Evolutionary conservation across 2,113 vertebrate species (phyloP).

Genomic region (Oreocharis arfaki): DNA sequence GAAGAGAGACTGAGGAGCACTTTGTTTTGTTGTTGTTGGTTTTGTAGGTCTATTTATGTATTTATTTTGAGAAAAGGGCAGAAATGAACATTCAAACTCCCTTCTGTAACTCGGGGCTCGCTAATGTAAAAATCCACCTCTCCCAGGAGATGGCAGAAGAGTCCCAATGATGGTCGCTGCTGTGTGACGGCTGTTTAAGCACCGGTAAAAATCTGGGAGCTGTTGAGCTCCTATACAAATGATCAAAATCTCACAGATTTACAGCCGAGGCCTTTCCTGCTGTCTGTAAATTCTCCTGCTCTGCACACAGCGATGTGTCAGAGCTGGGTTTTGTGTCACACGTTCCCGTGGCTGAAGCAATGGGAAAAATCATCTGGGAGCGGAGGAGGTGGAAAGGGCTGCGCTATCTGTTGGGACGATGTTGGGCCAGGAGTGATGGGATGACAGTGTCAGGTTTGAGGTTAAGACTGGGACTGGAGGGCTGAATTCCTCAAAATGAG

Average conservation of each 20-base stretch:
- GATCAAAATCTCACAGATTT: not conserved
- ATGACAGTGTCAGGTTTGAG: not conserved
- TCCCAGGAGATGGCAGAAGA: constrained; percentile 47
- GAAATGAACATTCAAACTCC: not conserved
- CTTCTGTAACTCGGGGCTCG: not conserved
- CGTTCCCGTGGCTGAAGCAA: not conserved
- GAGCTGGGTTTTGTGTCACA: not conserved
- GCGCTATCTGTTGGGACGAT: not conserved
- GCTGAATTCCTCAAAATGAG: not conserved
- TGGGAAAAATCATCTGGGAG: not conserved
- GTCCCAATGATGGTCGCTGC: rapidly evolving
- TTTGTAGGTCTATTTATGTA: not conserved
- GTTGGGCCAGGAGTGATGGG: not conserved
- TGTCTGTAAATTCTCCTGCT: not conserved
- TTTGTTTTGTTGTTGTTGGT: not conserved
- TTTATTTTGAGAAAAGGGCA: not conserved
- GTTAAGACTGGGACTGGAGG: not conserved
- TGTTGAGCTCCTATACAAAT: not conserved
- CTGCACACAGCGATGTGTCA: not conserved
- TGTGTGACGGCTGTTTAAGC: not conserved
- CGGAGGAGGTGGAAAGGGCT: not conserved
- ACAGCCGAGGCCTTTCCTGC: not conserved
- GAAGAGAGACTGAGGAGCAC: not conserved
- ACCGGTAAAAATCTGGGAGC: not conserved
- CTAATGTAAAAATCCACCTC: not conserved